Conservation (phyloP, 92 coral and sea anemone species). For the Isaurus tuberculatus region DNA sequence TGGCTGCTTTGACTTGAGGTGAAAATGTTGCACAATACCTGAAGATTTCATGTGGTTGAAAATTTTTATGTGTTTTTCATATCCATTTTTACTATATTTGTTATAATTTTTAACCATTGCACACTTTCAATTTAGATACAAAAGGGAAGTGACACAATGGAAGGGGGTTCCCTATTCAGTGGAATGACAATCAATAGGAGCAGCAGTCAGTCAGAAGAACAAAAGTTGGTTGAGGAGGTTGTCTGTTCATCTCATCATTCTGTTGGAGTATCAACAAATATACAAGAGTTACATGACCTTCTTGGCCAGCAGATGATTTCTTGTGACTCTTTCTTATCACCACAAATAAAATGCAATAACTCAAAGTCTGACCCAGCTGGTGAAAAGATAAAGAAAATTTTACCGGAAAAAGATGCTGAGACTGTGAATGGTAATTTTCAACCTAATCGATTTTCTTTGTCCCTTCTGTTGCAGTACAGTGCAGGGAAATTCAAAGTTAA, state of each 20-base stretch:
- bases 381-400: neutral
- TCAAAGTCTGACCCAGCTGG: neutral
- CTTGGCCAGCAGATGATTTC: slow-evolving; percentile 22
- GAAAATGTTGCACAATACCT: too few relatives aligned
- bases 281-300: slow-evolving; percentile 28
- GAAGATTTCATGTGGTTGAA: too few relatives aligned
- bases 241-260: neutral
- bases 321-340: neutral
- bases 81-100: too few relatives aligned
- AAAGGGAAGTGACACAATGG: slow-evolving; percentile 1
- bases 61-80: too few relatives aligned
- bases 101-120: too few relatives aligned
- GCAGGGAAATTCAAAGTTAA: too few relatives aligned
- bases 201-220: slow-evolving; percentile 6
- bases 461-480: too few relatives aligned
- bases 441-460: too few relatives aligned
- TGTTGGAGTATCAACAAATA: slow-evolving; percentile 10
- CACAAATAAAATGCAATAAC: neutral
- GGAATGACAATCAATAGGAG: slow-evolving; percentile 32
- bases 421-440: neutral
- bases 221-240: neutral
- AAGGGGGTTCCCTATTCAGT: slow-evolving; percentile 27
- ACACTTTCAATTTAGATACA: neutral
- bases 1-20: too few relatives aligned
- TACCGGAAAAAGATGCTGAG: neutral